Base-by-base conservation (phyloP, 1,140 invertebrate species). In the Drosophila nasuta region DNA sequence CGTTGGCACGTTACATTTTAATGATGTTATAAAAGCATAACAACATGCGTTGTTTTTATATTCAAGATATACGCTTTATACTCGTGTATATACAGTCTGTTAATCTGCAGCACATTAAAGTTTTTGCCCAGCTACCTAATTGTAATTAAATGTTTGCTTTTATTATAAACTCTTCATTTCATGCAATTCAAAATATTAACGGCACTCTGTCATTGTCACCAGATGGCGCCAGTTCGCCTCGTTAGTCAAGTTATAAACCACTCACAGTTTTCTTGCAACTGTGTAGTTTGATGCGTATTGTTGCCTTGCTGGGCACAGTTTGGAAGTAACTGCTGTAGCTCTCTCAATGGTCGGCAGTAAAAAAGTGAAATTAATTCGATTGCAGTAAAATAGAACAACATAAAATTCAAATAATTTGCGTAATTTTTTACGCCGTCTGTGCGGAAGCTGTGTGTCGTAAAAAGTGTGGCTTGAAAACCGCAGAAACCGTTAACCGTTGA, bases 351-450 rank as follows among this genome's bases (percentile, higher is more conserved):
- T 25, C 3, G 20, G 11, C 6, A 30, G 10, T 59, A 58, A 25
- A 58, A 58, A 59, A 59, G 35, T 8, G 11, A 13, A 41, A 59
- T 30, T 41, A 41, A 59, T 41, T 35, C 8, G 35, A 20, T 41
- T 25, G 54, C 35, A 63, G 38, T 25, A 5, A 64, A 52, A 49
- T 62, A 20, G 17, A 51, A 41, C 15, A 13, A 52, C 33, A 51
- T 64, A 62, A 68, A 69, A 62, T 8, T 56, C 38, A 41, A 69
- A 60, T 62, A 43, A 60, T 13, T 67, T 68, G 51, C 7, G 28
- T 52, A 33, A n/a, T 43, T 43, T 33, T 52, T 52, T n/a, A 52
- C 20, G 51, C 20, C 10, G 20, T 52, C n/a, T 52, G n/a, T 13
- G 13, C 17, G n/a, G 25, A n/a, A 25, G 20, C 20, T 25, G 20